Evolutionary conservation across 2,113 vertebrate genomes (phyloP).

Genomic region (Mirounga angustirostris): DNA sequence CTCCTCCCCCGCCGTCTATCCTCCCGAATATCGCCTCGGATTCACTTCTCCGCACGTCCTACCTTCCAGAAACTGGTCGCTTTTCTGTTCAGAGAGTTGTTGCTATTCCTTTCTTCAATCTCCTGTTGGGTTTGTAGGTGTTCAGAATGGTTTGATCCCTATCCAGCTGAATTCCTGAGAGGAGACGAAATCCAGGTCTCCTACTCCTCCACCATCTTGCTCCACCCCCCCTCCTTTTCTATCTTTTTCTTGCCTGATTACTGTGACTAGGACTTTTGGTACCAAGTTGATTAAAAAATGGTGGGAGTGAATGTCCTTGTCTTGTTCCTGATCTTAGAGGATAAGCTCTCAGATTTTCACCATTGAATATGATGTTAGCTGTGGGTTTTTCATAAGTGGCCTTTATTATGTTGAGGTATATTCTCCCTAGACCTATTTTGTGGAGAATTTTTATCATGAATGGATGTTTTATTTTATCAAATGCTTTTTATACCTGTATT

Average conservation of each 20-base stretch:
- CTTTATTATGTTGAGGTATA: background rate
- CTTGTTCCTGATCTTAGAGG: background rate
- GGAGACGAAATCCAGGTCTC: no score
- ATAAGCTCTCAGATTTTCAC: background rate
- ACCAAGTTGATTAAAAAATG: background rate
- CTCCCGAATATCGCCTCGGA: no score
- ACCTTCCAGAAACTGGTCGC: no score
- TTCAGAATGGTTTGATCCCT: no score
- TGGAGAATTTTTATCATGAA: background rate
- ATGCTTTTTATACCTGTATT: background rate
- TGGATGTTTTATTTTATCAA: background rate
- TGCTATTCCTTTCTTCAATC: no score
- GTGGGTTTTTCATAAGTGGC: background rate
- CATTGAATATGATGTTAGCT: background rate
- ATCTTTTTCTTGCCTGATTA: background rate
- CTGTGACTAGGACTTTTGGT: background rate
- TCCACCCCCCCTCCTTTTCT: background rate
- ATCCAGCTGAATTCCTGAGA: no score
- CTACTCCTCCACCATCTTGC: no score
- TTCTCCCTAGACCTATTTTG: background rate
- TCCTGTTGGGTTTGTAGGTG: no score
- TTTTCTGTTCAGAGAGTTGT: no score
- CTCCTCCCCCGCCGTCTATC: no score
- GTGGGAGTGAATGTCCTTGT: background rate
- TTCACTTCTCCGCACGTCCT: no score